Evolutionary conservation across 2,797 vertebrate species (phyloP).

Genomic region (Mus minutoides): DNA sequence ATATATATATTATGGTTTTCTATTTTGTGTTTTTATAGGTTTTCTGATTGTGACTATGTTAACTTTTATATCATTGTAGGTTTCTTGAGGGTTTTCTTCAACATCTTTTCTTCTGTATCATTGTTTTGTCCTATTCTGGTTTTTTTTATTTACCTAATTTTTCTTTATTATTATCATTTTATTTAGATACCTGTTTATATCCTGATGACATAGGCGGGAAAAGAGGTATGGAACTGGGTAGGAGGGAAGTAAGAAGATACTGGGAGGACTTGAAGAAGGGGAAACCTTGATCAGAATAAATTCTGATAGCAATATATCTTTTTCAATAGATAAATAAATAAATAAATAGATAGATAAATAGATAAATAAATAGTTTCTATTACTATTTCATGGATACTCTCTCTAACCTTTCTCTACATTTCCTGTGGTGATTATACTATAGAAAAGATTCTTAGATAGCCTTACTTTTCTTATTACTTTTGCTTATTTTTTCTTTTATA

Average conservation of each 20-base stretch:
- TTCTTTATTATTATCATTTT: neutral
- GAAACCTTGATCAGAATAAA: neutral
- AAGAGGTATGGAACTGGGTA: neutral
- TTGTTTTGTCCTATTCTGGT: neutral
- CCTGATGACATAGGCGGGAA: neutral
- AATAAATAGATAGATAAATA: neutral
- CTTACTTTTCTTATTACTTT: neutral
- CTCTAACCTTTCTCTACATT: neutral
- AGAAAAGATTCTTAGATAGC: neutral
- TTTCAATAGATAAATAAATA: neutral
- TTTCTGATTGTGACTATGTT: neutral
- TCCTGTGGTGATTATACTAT: neutral
- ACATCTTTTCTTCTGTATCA: neutral
- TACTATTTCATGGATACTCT: neutral
- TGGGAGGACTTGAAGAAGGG: neutral
- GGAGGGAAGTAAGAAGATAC: accelerated
- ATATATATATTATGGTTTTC: neutral
- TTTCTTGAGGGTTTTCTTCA: neutral
- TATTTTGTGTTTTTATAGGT: neutral
- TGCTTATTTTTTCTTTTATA: neutral
- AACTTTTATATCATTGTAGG: neutral
- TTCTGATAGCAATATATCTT: neutral
- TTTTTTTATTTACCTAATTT: neutral
- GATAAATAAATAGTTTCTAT: neutral
- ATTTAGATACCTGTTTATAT: neutral